Evolutionary conservation across 2,797 vertebrate genomes (phyloP).

Genomic region (Melanotaenia trifasciata): DNA sequence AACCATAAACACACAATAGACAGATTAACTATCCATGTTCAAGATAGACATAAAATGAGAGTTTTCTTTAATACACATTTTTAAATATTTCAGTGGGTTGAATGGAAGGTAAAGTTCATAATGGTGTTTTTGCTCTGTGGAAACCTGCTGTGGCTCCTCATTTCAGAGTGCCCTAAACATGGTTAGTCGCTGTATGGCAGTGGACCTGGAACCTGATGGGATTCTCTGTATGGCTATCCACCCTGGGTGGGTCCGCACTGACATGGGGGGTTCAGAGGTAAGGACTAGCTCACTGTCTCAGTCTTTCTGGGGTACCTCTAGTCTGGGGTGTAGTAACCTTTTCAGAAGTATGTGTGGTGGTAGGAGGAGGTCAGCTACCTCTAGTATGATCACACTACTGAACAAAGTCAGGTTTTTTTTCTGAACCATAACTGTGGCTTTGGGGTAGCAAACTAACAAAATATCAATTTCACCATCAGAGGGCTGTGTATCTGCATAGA

Average conservation of each 20-base stretch:
- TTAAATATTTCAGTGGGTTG: not conserved
- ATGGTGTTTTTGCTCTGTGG: not conserved
- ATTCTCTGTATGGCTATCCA: slow-evolving; percentile 85
- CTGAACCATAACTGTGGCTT: too few species aligned
- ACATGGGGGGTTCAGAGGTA: slow-evolving; percentile 86
- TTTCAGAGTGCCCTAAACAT: slow-evolving; percentile 85
- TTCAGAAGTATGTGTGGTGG: too few species aligned
- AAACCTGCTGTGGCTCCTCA: slow-evolving; percentile 1
- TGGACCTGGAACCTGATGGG: slow-evolving; percentile 81
- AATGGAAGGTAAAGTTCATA: not conserved
- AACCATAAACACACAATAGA: not conserved
- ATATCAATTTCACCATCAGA: too few species aligned
- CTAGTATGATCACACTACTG: too few species aligned
- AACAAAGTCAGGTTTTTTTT: too few species aligned
- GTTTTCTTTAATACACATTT: not conserved
- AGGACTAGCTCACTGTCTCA: slow-evolving; percentile 15
- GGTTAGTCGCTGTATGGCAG: slow-evolving; percentile 83
- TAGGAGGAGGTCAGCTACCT: too few species aligned
- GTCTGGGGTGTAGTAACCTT: too few species aligned
- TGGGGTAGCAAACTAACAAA: too few species aligned
- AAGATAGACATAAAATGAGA: not conserved
- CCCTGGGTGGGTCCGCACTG: slow-evolving; percentile 86
- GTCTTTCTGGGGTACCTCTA: not conserved
- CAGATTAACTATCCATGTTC: not conserved
- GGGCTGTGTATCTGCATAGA: too few species aligned